These are phyloP conservation scores for Chaetorhynchus papuensis DNA, from an alignment of 2,113 vertebrate species.

Conservation along the genomic window DNA sequence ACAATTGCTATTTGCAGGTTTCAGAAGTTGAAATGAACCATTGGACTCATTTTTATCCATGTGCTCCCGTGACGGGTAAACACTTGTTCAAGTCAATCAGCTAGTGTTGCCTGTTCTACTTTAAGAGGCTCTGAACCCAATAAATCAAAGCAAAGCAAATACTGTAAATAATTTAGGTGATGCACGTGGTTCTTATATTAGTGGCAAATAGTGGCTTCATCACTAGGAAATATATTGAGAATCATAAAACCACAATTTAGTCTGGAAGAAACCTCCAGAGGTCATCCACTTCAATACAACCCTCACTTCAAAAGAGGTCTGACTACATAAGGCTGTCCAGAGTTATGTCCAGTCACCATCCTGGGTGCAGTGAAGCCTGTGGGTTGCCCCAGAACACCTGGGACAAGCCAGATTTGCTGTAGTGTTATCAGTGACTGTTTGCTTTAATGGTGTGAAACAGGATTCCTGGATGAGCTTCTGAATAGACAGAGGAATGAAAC, in stretches of 20 bases:
- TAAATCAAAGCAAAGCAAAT: not conserved
- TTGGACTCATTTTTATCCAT: not conserved
- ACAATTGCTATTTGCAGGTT: not conserved
- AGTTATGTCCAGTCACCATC: not conserved
- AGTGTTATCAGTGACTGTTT: not conserved
- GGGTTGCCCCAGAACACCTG: not conserved
- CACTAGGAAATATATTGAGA: not conserved
- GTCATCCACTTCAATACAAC: not conserved
- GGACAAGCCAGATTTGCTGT: not conserved
- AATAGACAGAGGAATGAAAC: not conserved
- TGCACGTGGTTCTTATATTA: not conserved
- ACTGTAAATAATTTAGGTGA: not conserved
- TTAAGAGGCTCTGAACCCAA: not conserved
- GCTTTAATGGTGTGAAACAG: not conserved
- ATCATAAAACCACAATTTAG: not conserved
- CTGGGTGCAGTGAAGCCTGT: not conserved
- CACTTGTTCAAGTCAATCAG: not conserved
- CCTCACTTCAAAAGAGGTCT: not conserved
- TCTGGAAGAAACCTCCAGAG: not conserved
- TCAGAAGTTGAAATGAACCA: not conserved
- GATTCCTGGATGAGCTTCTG: not conserved
- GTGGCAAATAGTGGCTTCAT: slow-evolving; percentile 15
- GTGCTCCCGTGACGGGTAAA: not conserved
- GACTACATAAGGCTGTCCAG: not conserved
- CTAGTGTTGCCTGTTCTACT: not conserved